Base-by-base conservation (phyloP, 2,113 vertebrate species). In the Tiliqua scincoides region DNA sequence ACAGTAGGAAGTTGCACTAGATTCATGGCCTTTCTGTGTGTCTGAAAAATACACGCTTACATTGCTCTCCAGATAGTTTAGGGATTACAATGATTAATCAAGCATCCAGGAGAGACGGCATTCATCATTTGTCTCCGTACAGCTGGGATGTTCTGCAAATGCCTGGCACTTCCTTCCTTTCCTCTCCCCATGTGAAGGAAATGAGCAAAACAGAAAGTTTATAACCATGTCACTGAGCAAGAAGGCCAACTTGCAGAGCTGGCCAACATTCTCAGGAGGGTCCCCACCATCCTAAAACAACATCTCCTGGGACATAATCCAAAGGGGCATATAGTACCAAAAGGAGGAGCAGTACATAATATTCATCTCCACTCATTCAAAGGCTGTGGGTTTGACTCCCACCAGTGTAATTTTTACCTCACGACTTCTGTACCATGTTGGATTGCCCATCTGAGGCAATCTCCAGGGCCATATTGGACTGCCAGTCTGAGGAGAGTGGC, bases 131-230 rank as follows among this genome's bases (percentile, higher is more conserved):
- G 57, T 83, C 79, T 89, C 57, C 87, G 79, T 71, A 62, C 82
- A 3, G 1, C 59, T 92, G 92, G 87, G 68, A 79, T 89, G 89
- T 88, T 93, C 87, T 86, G 88, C 93, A 93, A 91, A 76, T 67
- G 80, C 48, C 43, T 93, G 89, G 11, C 25, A 88, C 87, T 92
- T 48, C 71, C 81, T 93, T 91, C 23, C 30, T 90, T 91, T 92
- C 32, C 68, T 86, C 65, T 87, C 73, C 85, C 67, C 79, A 15
- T 81, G 18, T 82, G 83, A 85, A 91, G 85, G 40, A 83, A 89
- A 85, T 87, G 71, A 79, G 54, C 81, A 54, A 89, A 81, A 10
- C 84, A 1, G 59, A 78, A 90, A 83, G 57, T n/a, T 9, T 48
- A 48, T 35, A 67, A 75, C 52, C 52, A 40, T 65, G 17, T 25